Percentiles rank a stretch among this genome's conserved stretches.
Conservation (phyloP, 1,140 invertebrate species). For the Trigoniulus corallinus region DNA sequence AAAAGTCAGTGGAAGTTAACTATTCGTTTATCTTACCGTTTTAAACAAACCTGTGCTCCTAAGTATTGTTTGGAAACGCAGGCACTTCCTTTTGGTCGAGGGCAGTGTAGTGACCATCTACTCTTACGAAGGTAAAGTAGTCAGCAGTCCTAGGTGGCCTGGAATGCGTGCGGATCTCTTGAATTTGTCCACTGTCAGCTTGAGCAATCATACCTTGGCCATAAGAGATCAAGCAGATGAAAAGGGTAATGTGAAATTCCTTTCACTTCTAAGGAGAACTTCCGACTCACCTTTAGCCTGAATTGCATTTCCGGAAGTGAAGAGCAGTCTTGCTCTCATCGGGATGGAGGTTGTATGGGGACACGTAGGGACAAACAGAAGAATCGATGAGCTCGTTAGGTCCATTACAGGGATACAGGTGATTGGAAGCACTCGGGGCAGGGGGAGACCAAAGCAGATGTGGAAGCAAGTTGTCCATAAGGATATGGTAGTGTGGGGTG, state of each 20-base stretch:
- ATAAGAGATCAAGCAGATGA: slow-evolving; percentile 62
- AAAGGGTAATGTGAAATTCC: slow-evolving; percentile 41
- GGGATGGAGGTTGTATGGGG: too few relatives aligned
- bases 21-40: neutral
- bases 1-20: slow-evolving; percentile 44
- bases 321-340: too few relatives aligned
- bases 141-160: slow-evolving; percentile 60
- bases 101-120: slow-evolving; percentile 55
- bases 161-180: slow-evolving; percentile 48
- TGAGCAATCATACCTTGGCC: slow-evolving; percentile 68
- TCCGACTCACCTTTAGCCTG: too few relatives aligned
- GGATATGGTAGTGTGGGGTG: too few relatives aligned
- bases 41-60: slow-evolving; percentile 3
- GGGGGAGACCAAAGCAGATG: too few relatives aligned
- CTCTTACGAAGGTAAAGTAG: slow-evolving; percentile 69
- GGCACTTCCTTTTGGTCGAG: slow-evolving; percentile 70
- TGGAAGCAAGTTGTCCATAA: too few relatives aligned
- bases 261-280: too few relatives aligned
- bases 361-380: too few relatives aligned
- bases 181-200: slow-evolving; percentile 41
- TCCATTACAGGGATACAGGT: neutral
- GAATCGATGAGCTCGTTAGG: neutral
- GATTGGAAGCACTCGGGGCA: neutral
- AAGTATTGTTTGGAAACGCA: slow-evolving; percentile 26
- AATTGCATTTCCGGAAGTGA: too few relatives aligned